These are phyloP conservation scores for Oostethus manadensis DNA, from an alignment of 2,113 vertebrate species.

Conservation along the genomic window DNA sequence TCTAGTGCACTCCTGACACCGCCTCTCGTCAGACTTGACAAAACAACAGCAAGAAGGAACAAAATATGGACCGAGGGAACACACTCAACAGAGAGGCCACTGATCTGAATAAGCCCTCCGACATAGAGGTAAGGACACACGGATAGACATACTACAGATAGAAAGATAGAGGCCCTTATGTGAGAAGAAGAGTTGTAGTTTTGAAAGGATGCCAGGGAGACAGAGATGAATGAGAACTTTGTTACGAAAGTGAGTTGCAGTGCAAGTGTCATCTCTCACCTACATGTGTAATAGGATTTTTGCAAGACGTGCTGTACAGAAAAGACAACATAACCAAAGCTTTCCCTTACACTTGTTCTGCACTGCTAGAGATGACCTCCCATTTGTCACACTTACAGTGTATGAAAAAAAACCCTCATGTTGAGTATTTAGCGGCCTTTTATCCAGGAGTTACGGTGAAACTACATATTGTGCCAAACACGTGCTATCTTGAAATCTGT, in stretches of 20 bases:
- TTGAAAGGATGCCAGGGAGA: too few relatives aligned
- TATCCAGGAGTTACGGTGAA: background rate
- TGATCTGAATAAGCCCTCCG: slow-evolving; percentile 20
- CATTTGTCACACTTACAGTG: too few relatives aligned
- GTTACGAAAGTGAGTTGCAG: slow-evolving; percentile 5
- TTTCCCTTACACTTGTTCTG: background rate
- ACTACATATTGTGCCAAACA: background rate
- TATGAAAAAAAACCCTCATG: too few relatives aligned
- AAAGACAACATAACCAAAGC: background rate
- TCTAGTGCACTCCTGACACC: background rate
- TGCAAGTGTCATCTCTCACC: slow-evolving; percentile 18
- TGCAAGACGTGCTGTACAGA: slow-evolving; percentile 1
- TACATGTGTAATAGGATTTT: slow-evolving; percentile 1
- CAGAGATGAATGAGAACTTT: slow-evolving; percentile 18
- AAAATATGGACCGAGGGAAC: slow-evolving; percentile 12
- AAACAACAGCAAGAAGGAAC: background rate
- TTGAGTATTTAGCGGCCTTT: too few relatives aligned
- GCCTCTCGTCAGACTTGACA: background rate
- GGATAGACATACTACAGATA: background rate
- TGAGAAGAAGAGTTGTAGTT: too few relatives aligned
- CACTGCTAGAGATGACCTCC: background rate
- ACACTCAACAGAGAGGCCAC: slow-evolving; percentile 9
- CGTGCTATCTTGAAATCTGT: slow-evolving; percentile 5
- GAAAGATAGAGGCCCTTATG: background rate
- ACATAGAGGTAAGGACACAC: slow-evolving; percentile 34